These are phyloP conservation scores for Muscidifurax raptorellus DNA, from an alignment of 1,140 invertebrate genomes.

Conservation along the genomic window DNA sequence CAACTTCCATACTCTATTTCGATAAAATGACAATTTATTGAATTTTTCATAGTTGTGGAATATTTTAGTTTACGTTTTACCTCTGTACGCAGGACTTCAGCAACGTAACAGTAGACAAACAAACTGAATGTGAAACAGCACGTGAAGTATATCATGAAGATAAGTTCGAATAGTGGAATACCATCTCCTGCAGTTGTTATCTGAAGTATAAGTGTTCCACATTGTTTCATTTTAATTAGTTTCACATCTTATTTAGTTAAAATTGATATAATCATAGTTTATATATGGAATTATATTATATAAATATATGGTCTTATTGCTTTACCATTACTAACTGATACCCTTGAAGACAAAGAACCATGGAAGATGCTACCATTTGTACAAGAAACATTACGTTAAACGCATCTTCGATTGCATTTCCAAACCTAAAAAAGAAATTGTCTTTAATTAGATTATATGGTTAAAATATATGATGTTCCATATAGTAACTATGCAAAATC, in stretches of 20 bases:
- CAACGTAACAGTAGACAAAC: constrained; percentile 38
- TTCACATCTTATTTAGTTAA: not conserved
- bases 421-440: constrained; percentile 63
- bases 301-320: not conserved
- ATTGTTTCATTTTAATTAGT: not conserved
- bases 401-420: constrained; percentile 66
- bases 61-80: constrained; percentile 16
- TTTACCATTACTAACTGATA: constrained; percentile 60
- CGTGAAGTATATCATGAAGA: constrained; percentile 45
- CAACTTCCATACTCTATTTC: constrained; percentile 60
- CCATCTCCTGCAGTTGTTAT: constrained; percentile 17
- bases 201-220: not conserved
- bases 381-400: constrained; percentile 62
- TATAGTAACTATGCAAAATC: not conserved
- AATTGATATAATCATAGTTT: no score
- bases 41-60: not conserved
- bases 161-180: constrained; percentile 41
- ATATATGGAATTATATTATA: not conserved
- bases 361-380: constrained; percentile 57
- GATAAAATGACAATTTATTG: not conserved
- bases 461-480: not conserved
- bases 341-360: constrained; percentile 61
- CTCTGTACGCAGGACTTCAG: constrained; percentile 38
- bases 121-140: constrained; percentile 44
- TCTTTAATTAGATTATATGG: not conserved